A percentile compares a stretch with the other conserved stretches of the same genome.
These are phyloP conservation scores for Leptobrachium leishanense DNA, from an alignment of 2,113 vertebrate species.

Conservation along the genomic window DNA sequence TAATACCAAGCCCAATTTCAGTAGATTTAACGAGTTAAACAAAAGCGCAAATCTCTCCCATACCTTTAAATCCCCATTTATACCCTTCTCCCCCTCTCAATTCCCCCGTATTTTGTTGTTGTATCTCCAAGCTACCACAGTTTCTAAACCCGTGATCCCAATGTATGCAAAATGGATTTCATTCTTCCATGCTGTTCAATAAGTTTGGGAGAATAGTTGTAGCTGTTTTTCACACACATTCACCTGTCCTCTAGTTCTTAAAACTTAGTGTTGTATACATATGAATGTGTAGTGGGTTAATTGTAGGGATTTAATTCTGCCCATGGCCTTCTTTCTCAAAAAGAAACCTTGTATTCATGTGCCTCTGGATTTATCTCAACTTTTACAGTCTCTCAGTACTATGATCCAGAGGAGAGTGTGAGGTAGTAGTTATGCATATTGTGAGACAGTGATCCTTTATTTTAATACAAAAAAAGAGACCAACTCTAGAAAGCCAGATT, in stretches of 20 bases:
- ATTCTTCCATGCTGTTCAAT: no score
- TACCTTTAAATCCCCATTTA: no score
- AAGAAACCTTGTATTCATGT: conserved; percentile 70
- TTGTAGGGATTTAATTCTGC: conserved; percentile 54
- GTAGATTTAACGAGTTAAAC: no score
- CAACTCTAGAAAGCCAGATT: conserved; percentile 85
- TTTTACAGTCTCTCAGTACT: conserved; percentile 68
- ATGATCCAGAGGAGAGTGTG: conserved; percentile 64
- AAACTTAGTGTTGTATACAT: conserved; percentile 40
- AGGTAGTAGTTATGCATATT: conserved; percentile 73
- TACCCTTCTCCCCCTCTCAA: no score
- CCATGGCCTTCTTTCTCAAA: conserved; percentile 57
- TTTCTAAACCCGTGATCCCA: no score
- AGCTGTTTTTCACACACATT: background rate
- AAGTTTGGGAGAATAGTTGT: no score
- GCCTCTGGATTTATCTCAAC: conserved; percentile 69
- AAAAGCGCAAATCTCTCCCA: no score
- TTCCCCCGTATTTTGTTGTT: no score
- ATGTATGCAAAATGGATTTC: no score
- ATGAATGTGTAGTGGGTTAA: conserved; percentile 51
- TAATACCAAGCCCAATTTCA: no score
- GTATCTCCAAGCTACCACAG: no score
- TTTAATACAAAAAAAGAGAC: conserved; percentile 79
- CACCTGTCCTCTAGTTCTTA: conserved; percentile 57
- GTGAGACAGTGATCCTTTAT: conserved; percentile 80